Evolutionary conservation across 2,888 invertebrate species (phyloP), one percentile per base, ranked within the genome.

Genomic region (Dilophus febrilis): DNA sequence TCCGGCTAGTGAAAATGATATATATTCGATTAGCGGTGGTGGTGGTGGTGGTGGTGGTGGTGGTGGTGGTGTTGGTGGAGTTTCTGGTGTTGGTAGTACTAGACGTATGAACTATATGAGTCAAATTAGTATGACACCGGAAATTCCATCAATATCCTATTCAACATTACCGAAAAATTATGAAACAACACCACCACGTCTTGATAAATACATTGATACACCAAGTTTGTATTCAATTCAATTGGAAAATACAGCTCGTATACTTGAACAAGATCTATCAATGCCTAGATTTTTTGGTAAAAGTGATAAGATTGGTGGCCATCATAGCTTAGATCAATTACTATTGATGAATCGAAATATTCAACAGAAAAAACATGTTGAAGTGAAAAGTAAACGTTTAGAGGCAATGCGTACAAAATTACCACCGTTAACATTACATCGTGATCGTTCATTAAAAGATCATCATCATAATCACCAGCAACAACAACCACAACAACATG

Each of bases 231-330:
- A 61, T 37, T 59, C 60, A 13, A 67, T 71, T 42, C 70, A 70
- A 50, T 65, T 70, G 34, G 66, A 70, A 0, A 69, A 67, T 33
- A 53, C 53, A 12, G 53, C 52, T 1, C 53, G 53, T 38, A 64
- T 64, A 27, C 61, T 65, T 19, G 65, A 68, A 44, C 59, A 58
- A 37, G 74, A 74, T 45, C 72, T 67, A 40, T 71, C 72, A 16
- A 74, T 74, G 74, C 74, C 74, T 0, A 60, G 74, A 42, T 72
- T 72, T 48, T 74, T 71, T 46, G 67, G 73, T 0, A 58, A 64
- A 2, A 54, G 64, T 2, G 58, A 54, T 22, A 50, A 57, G 44
- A 48, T 60, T 13, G 49, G 61, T 1, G 22, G 22, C 22, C 22
- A 22, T 12, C 57, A 59, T 40, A 62, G 61, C 37, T 51, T 45